Base-by-base conservation (phyloP, 2,113 vertebrate species). In the Thryonomys swinderianus region DNA sequence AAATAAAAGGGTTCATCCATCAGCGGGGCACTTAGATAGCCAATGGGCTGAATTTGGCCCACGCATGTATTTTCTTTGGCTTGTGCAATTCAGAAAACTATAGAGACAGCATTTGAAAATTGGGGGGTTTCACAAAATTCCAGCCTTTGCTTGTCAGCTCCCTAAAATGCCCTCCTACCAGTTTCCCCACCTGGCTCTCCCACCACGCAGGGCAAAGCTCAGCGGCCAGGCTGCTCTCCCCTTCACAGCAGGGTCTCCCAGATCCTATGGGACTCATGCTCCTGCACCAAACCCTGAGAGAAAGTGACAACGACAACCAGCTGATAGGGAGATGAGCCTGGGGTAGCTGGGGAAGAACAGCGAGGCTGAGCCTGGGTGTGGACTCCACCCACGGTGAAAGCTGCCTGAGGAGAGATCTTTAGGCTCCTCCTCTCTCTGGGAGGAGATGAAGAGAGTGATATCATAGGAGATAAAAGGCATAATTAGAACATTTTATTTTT, bases 401-500 rank as follows among this genome's bases (percentile, higher is more conserved):
- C 48, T 53, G 18, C 51, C n/a, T 12, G 30, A 48, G 42, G 80
- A 5, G 92, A 1, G 59, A 11, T 34, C 32, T 81, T 80, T 37
- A 59, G 40, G 76, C 45, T 76, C 62, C 32, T 62, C 57, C 76
- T 74, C 20, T 78, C 59, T 78, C 53, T 61, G 34, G 40, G 45
- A 87, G 42, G 32, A 94, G 32, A 79, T 23, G 23, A 42, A 71
- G 55, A 34, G 11, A 37, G 57, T 62, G 25, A 90, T 91, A 78
- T 94, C 85, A 81, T n/a, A 92, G 61, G 86, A 95, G 89, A 88
- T 88, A 94, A 91, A 57, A 48, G 27, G 55, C 53, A 93, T 51
- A 94, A 95, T 96, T 88, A 96, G 95, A 91, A 94, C 62, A 90
- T 81, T 67, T 86, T 94, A 73, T 89, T 96, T 94, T 88, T 92